These are phyloP conservation scores for Gila robusta DNA, from an alignment of 2,797 vertebrate genomes.

Conservation along the genomic window DNA sequence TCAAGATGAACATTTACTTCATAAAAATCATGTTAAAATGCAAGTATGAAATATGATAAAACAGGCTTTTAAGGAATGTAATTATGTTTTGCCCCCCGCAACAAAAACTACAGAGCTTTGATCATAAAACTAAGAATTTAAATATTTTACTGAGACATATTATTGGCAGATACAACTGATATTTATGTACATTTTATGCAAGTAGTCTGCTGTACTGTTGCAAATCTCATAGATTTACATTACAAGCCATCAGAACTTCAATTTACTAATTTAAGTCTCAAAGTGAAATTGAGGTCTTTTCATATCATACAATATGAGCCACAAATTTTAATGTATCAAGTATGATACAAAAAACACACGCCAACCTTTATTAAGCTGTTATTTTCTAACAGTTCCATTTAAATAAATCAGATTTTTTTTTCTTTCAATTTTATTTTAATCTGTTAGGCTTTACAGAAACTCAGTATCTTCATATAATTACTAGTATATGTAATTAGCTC, in stretches of 20 bases:
- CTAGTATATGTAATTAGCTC: not conserved
- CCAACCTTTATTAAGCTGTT: not conserved
- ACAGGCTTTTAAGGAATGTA: not conserved
- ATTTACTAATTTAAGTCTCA: not conserved
- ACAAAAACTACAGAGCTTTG: not conserved
- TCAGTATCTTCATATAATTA: not conserved
- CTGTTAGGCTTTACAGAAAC: not conserved
- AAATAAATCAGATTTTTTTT: not conserved
- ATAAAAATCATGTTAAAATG: not conserved
- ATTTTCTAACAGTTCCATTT: not conserved
- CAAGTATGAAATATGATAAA: not conserved
- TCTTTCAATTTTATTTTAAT: not conserved
- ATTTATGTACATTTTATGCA: not conserved
- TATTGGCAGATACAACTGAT: not conserved
- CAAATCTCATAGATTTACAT: not conserved
- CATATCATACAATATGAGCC: not conserved
- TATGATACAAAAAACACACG: not conserved
- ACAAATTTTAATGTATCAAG: not conserved
- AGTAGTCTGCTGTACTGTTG: not conserved
- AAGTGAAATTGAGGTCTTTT: not conserved
- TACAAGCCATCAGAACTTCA: not conserved
- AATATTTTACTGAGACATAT: not conserved
- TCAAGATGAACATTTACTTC: not conserved
- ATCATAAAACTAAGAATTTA: not conserved
- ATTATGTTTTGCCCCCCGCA: not conserved